phyloP scores from a whole-genome alignment of 2,113 vertebrate species.

The Mus spicilegus region DNA sequence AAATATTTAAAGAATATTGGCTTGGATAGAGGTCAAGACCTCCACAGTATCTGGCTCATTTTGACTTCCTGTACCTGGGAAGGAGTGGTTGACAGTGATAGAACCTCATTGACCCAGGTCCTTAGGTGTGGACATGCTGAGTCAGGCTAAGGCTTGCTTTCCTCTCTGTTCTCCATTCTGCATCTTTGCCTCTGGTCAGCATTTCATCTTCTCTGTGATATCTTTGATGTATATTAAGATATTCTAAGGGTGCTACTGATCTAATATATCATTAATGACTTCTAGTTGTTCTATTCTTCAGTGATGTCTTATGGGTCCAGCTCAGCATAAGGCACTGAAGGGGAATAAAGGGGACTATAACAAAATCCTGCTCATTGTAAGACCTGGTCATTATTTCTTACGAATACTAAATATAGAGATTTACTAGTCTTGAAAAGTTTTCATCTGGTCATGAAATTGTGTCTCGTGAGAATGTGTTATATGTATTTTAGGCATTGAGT shows the following conservation, averaged over 20 bases:
- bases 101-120: background rate
- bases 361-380: background rate
- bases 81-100: background rate
- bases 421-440: background rate
- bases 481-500: background rate
- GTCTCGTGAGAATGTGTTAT: background rate
- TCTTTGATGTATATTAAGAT: background rate
- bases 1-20: background rate
- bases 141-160: background rate
- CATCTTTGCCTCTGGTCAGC: background rate
- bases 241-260: background rate
- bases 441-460: background rate
- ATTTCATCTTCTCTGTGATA: background rate
- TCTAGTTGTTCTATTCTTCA: background rate
- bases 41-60: background rate
- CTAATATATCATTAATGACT: background rate
- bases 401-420: background rate
- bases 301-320: background rate
- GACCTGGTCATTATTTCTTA: background rate
- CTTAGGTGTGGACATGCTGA: background rate
- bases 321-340: background rate
- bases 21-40: background rate
- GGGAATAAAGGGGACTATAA: background rate
- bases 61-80: background rate
- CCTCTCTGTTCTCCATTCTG: background rate